Evolutionary conservation across 2,113 vertebrate genomes (phyloP).

Genomic region (Tapirus terrestris): DNA sequence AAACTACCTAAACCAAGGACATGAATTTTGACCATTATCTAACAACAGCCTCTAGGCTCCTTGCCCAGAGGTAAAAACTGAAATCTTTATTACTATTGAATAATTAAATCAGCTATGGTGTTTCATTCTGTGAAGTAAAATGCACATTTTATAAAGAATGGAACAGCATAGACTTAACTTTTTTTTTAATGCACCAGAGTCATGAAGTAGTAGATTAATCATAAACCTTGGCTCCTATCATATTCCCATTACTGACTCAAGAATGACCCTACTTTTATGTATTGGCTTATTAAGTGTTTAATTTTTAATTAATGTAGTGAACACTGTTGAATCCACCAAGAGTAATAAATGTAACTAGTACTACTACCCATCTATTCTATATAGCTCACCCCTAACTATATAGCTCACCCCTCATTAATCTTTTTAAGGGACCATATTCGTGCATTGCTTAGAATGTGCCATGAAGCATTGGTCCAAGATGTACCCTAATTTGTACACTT

Average conservation of each 20-base stretch:
- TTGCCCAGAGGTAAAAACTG: neutral
- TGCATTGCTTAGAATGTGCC: neutral
- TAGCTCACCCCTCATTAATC: neutral
- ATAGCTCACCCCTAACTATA: neutral
- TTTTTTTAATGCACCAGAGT: neutral
- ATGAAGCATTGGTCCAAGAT: neutral
- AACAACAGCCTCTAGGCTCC: neutral
- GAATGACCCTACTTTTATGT: neutral
- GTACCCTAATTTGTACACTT: neutral
- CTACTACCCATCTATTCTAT: neutral
- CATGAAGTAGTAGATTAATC: neutral
- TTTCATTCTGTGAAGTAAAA: neutral
- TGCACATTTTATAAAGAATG: neutral
- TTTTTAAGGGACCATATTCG: neutral
- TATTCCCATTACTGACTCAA: neutral
- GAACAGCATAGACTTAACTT: neutral
- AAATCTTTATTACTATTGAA: neutral
- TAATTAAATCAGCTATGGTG: neutral
- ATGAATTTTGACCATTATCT: neutral
- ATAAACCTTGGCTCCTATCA: neutral
- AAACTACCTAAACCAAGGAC: neutral
- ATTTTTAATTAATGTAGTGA: slow-evolving; percentile 4
- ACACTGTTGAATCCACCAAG: neutral
- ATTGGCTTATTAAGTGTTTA: neutral
- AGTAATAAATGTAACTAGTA: neutral